Conservation (phyloP, 2,797 vertebrate genomes). For the Xenopus petersii region DNA sequence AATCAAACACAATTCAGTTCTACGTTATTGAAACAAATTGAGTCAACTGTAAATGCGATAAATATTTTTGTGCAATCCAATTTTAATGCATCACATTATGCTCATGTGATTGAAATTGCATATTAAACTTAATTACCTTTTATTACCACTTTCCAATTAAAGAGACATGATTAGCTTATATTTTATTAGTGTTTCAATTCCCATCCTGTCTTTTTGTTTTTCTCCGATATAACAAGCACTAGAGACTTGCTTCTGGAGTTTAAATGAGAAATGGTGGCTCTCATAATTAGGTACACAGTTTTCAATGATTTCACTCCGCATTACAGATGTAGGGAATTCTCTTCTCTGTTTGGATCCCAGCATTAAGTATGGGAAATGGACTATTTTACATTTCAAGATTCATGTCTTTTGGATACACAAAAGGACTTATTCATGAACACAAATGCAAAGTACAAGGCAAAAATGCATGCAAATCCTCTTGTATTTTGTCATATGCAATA, state of each 20-base stretch:
- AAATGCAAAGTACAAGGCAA: too few species aligned
- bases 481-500: too few species aligned
- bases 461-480: too few species aligned
- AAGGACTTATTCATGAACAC: too few species aligned
- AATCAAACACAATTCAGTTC: conserved; percentile 62
- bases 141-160: conserved; percentile 68
- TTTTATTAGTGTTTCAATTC: conserved; percentile 43
- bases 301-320: conserved; percentile 1
- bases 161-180: conserved; percentile 56
- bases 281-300: conserved; percentile 23
- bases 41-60: conserved; percentile 57
- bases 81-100: conserved; percentile 58
- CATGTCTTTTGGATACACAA: too few species aligned
- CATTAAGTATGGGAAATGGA: too few species aligned
- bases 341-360: too few species aligned
- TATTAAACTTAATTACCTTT: conserved; percentile 73
- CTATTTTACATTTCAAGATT: too few species aligned
- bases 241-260: conserved; percentile 24
- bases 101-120: conserved; percentile 63
- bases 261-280: conserved; percentile 5
- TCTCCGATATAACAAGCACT: conserved; percentile 41
- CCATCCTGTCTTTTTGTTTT: conserved; percentile 40
- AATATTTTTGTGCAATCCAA: conserved; percentile 61
- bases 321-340: background rate
- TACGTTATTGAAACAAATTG: conserved; percentile 64